Base-by-base conservation (phyloP, 1,140 invertebrate genomes). In the Magallana ariakensis region DNA sequence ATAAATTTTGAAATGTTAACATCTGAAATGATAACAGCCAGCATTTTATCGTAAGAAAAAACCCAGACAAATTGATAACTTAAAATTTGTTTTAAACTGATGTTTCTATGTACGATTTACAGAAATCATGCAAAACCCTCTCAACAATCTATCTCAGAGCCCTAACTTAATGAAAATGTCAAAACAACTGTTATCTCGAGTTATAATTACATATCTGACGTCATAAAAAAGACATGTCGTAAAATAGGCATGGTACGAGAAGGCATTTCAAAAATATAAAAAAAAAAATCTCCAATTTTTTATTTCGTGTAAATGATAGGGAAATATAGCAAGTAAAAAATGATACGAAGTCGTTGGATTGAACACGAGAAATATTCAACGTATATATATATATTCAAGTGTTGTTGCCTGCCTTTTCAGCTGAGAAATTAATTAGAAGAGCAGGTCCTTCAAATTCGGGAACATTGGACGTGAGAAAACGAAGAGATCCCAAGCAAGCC, bases 261-360 rank as follows among this genome's bases (percentile, higher is more conserved):
- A 13, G 33, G 33, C 33, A 46, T 46, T 46, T 46, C 33, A 46
- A 46, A 46, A 46, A 46, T 46, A n/a, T n/a, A n/a, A n/a, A n/a
- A n/a, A n/a, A 46, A 46, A 46, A 46, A 46, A 46, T 46, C 33
- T 46, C 5, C 33, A 46, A 46, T 26, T 75, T 75, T 75, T 75
- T 75, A 75, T 75, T 75, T 75, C 66, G 66, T 75, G 66, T 75
- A 75, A 75, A 75, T 75, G 66, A 75, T 75, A 75, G 66, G 66
- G 33, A 26, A 15, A 75, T 75, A 75, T 75, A 75, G 33, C 33
- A 46, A 46, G 33, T 46, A 26, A 62, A 75, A 70, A 75, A 75
- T 13, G 66, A 26, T 75, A 26, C 33, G 66, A 75, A 19, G 66
- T 19, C 11, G 66, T 75, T 26, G 22, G 66, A 75, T 75, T 75